Evolutionary conservation across 1,140 invertebrate genomes (phyloP), one percentile per base, ranked within the genome.

Genomic region (Ceratitis capitata): DNA sequence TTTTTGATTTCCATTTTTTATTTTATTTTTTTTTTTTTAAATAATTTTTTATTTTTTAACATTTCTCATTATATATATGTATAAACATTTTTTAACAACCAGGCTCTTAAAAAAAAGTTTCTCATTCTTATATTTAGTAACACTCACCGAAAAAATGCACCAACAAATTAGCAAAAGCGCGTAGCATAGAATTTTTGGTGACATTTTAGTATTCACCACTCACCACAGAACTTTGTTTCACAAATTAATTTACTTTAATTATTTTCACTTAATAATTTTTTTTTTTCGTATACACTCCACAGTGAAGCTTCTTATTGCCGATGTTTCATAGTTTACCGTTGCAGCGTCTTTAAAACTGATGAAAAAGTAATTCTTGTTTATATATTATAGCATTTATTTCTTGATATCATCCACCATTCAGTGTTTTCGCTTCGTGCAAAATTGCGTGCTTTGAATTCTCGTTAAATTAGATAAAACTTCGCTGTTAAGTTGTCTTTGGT

Each of bases 381-480:
- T 78, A 78, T 78, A 78, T 45, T n/a, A 23, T 45, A 45, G 39
- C 69, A 78, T 45, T n/a, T 78, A 39, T 39, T 74, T n/a, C n/a
- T 16, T 42, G 64, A 74, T 74, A 45, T 78, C 39, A 78, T 78
- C 39, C 14, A 10, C 39, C 39, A 35, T 78, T 39, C 69, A 78
- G n/a, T 78, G n/a, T 23, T 14, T 32, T 39, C 10, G 39, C 69
- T 78, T 78, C 69, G 69, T 78, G 69, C 69, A 78, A 6, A 78
- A 78, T 78, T 78, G 69, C 69, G 69, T 78, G 69, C 42, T 78
- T 45, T 42, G 69, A 78, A 45, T 78, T 78, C 69, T 78, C 69
- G 19, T 78, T 42, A 78, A 78, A 45, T 78, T 78, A 45, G 69
- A 78, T 78, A 78, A 78, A 45, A 78, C 32, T 19, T 42, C 39